Evolutionary conservation across 2,113 vertebrate species (phyloP).

Genomic region (Australoheros scitulus): DNA sequence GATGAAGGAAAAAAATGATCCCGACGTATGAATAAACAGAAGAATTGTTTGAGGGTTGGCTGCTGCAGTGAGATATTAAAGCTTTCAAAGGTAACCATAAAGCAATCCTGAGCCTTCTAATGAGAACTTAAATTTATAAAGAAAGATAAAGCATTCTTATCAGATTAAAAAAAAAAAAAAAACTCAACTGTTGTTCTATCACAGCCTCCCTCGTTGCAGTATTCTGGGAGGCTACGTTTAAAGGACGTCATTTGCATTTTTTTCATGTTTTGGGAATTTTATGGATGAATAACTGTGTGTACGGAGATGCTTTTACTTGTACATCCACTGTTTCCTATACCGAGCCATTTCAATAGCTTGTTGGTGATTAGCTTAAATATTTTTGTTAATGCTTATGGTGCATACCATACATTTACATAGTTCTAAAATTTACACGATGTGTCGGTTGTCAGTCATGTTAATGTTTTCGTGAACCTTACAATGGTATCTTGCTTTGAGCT

Average conservation of each 20-base stretch:
- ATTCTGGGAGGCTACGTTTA: neutral
- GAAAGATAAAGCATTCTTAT: neutral
- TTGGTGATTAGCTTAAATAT: too few relatives aligned
- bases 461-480: too few relatives aligned
- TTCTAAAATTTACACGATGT: too few relatives aligned
- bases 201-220: neutral
- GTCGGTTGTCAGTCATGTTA: too few relatives aligned
- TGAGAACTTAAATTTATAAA: neutral
- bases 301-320: neutral
- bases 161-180: neutral
- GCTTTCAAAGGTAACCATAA: neutral
- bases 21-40: neutral
- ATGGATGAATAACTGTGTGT: neutral
- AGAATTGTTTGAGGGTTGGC: neutral
- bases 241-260: neutral
- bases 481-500: too few relatives aligned
- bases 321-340: neutral
- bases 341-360: too few relatives aligned
- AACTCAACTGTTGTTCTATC: neutral
- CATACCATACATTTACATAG: too few relatives aligned
- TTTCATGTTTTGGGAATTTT: neutral
- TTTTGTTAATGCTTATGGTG: too few relatives aligned
- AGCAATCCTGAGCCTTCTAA: neutral
- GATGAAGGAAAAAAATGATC: neutral
- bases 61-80: neutral